Percentiles rank a stretch among this genome's conserved stretches.
phyloP scores from a whole-genome alignment of 1,140 invertebrate species.

The Homarus americanus region DNA sequence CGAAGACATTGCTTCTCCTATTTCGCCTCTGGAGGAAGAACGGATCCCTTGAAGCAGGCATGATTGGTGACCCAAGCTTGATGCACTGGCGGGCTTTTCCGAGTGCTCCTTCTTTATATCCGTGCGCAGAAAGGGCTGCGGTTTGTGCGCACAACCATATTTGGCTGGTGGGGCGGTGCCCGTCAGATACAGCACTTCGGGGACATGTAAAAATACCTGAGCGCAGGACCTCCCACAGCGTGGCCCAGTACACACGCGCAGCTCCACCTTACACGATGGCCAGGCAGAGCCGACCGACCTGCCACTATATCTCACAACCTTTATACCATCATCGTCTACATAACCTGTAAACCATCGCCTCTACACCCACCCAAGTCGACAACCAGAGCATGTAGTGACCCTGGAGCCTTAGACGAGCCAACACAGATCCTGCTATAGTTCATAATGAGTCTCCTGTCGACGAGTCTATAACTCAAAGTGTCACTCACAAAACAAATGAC shows the following conservation, averaged over 20 bases:
- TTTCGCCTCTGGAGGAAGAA: slow-evolving; percentile 76
- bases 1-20: slow-evolving; percentile 93
- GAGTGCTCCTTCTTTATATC: slow-evolving; percentile 57
- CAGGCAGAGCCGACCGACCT: neutral
- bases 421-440: too few species aligned
- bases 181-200: slow-evolving; percentile 28
- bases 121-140: slow-evolving; percentile 41
- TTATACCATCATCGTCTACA: neutral
- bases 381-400: neutral
- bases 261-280: slow-evolving; percentile 50
- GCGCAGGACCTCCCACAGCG: slow-evolving; percentile 19
- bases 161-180: slow-evolving; percentile 36
- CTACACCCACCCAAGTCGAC: neutral
- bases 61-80: slow-evolving; percentile 56
- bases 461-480: too few species aligned
- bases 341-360: neutral
- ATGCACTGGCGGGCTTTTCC: slow-evolving; percentile 54
- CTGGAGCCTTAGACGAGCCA: too few species aligned
- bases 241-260: slow-evolving; percentile 23
- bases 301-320: neutral
- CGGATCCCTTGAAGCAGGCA: slow-evolving; percentile 69
- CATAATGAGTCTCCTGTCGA: neutral
- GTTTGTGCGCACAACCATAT: slow-evolving; percentile 62
- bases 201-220: slow-evolving; percentile 53
- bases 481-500: too few species aligned